Percentiles rank a stretch among this genome's conserved stretches.
These are phyloP conservation scores for Antennarius maculatus DNA, from an alignment of 2,797 vertebrate genomes.

Conservation along the genomic window DNA sequence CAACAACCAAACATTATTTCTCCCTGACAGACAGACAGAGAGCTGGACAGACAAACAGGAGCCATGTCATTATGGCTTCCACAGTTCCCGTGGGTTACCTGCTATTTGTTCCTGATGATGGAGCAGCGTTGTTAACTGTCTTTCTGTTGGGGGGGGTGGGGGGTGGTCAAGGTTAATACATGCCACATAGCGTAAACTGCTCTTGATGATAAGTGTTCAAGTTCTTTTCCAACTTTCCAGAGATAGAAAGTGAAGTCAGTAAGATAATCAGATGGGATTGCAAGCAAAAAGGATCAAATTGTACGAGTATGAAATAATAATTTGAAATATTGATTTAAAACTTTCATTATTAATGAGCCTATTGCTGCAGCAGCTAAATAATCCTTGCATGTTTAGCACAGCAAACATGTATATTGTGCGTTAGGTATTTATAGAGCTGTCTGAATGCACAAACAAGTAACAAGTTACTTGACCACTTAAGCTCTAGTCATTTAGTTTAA, in stretches of 20 bases:
- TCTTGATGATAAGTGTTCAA: not conserved
- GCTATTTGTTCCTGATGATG: conserved; percentile 73
- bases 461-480: no score
- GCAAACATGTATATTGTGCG: no score
- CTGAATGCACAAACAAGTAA: no score
- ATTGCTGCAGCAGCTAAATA: no score
- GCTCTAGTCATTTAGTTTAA: no score
- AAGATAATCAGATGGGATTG: not conserved
- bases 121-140: conserved; percentile 67
- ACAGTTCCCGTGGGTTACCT: conserved; percentile 76
- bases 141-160: conserved; percentile 78
- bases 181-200: conserved; percentile 2
- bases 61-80: conserved; percentile 64
- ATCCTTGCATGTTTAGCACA: no score
- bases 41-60: conserved; percentile 64
- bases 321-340: no score
- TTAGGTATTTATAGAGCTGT: no score
- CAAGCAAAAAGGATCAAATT: not conserved
- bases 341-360: no score
- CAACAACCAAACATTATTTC: conserved; percentile 31
- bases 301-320: not conserved
- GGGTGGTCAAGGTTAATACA: conserved; percentile 72
- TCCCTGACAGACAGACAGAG: conserved; percentile 56
- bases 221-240: not conserved
- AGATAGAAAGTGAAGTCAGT: not conserved